Evolutionary conservation across 2,113 vertebrate species (phyloP), one percentile per base, ranked within the genome.

Genomic region (Thalassarche chlororhynchos): DNA sequence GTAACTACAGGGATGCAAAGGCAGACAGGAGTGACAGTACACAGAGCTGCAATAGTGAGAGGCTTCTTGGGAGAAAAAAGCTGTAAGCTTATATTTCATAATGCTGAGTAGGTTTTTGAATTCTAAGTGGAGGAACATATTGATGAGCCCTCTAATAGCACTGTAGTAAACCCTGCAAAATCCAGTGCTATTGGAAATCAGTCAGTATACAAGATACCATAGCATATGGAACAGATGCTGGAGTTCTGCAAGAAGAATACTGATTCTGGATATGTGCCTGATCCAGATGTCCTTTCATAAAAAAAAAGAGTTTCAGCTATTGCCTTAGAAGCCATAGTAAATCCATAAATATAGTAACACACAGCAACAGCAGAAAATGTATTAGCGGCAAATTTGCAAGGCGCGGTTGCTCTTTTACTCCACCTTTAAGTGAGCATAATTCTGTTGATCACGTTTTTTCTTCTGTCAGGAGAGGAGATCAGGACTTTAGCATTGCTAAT

Each of bases 141-240:
- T 91, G 82, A 69, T 77, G 49, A 90, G 21, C 40, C 42, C 17
- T 79, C 34, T 82, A 64, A 68, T 12, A 87, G 36, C 28, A 28
- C n/a, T 47, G 20, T 44, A 60, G 84, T 68, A 87, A 87, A 84
- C 69, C 23, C 84, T 89, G 69, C 51, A 87, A 87, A 91, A 94
- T 82, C 47, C n/a, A 75, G 24, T 78, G 69, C 69, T 91, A 13
- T 46, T 93, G 89, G 81, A 93, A 93, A 76, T 72, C 12, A 93
- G 71, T 93, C 76, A 60, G 47, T 57, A 18, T 38, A 64, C 47
- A 61, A 58, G 74, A 60, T 51, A 88, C 20, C 36, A 40, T 11
- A 57, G 49, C 84, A 90, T 83, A 80, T 84, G 79, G 92, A 96
- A 86, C 90, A 93, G 93, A 92, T 86, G 93, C 83, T 90, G 58